Base-by-base conservation (phyloP, 64 coral and sea anemone species). In the Montipora sp. region DNA sequence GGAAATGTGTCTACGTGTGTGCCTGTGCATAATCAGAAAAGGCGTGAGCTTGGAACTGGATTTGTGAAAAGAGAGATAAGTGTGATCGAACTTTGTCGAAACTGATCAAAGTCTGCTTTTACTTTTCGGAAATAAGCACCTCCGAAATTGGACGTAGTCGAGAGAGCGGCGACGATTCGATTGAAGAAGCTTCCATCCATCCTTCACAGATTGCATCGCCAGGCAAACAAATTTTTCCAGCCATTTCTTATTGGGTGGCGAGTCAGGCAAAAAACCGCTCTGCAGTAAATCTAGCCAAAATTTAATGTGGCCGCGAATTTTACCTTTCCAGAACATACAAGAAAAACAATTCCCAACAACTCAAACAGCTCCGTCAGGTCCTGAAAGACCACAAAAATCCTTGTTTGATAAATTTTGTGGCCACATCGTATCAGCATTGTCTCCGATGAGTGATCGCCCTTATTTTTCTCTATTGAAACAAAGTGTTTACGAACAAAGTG, bases 191-290 rank as follows among this genome's bases (percentile, higher is more conserved):
- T 73, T 0, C 69, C 0, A 73, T 73, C 0, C 18, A 73, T 24
- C 16, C 69, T 24, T 73, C 69, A 21, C 69, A 73, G 23, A 20
- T 73, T 73, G 20, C 69, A 19, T 22, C 69, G 8, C 69, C 69
- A 18, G 48, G 65, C 15, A 3, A 86, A 71, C 43, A 73, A 70
- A 23, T 81, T 76, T 92, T 84, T 44, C 90, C 90, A 10, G 90
- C 90, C 7, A 92, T 92, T 18, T 75, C 23, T 4, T 92, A 74
- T 78, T 92, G 90, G 90, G 77, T 84, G 49, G 73, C 80, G 48
- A 92, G 70, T 16, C 80, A 27, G 27, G 1, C 27, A 27, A 27
- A n/a, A 10, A 87, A 83, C 48, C 23, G 79, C 8, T 61, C 89
- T 18, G 12, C 60, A 16, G 47, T 83, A 10, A 91, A 91, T 80